Base-by-base conservation (phyloP, 1,140 invertebrate genomes). In the Rhyzopertha dominica region DNA sequence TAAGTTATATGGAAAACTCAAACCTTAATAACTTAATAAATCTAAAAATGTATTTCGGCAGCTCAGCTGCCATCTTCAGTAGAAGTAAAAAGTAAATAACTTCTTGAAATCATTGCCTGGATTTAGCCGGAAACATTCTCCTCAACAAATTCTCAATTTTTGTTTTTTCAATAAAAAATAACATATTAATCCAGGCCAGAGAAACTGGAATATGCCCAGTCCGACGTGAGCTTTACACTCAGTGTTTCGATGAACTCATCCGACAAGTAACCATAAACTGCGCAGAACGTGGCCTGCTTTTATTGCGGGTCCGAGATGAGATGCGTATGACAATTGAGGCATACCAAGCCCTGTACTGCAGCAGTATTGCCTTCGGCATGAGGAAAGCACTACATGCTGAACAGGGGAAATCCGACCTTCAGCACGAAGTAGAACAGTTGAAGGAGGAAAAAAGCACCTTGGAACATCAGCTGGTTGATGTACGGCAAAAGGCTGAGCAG, bases 121-220 rank as follows among this genome's bases (percentile, higher is more conserved):
- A n/a, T n/a, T n/a, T n/a, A 22, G 23, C 8, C 7, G 25, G 25
- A 38, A n/a, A 29, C 9, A 24, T 24, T 38, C 5, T 14, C 22
- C 8, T 7, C 8, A 29, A 38, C 25, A 29, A 25, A 26, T 25
- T 9, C 14, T 20, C 25, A 9, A 29, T 10, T 10, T 38, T 7
- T 16, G 16, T 34, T 34, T 34, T 34, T 13, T 14, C 9, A 34
- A 34, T 12, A 9, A 9, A 34, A 8, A 7, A 35, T 28, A n/a
- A 14, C 16, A 17, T 12, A n/a, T 14, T 12, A 5, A 19, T 35
- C 18, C 18, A 63, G 56, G 95, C 95, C 0, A 77, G 93, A 56
- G 92, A 97, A 72, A 96, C 93, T 12, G 95, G 95, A 17, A 95
- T 98, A 56, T 98, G 95, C 72, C 92, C 94, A 0, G 85, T 97